A percentile compares a stretch with the other conserved stretches of the same genome.
Evolutionary conservation across 2,113 vertebrate genomes (phyloP).

Genomic region (Albula glossodonta): DNA sequence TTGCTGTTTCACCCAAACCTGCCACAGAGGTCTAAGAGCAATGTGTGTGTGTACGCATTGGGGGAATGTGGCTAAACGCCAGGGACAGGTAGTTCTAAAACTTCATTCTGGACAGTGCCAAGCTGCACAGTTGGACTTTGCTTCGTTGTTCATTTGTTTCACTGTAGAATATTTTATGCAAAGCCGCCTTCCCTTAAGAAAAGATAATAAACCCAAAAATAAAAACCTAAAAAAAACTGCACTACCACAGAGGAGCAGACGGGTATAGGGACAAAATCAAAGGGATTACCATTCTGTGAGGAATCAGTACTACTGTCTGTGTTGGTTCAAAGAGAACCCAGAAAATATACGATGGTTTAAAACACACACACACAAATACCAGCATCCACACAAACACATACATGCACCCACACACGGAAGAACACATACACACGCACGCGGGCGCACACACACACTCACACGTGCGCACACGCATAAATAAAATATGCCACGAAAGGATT

Average conservation of each 20-base stretch:
- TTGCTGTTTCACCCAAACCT: too few species aligned
- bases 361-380: background rate
- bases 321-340: background rate
- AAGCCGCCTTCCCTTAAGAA: background rate
- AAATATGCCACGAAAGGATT: background rate
- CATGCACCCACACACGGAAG: too few species aligned
- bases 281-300: conserved; percentile 13
- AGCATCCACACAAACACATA: background rate
- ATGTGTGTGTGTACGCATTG: too few species aligned
- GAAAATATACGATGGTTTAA: background rate
- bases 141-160: background rate
- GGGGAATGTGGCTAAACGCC: too few species aligned
- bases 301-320: background rate
- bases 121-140: background rate
- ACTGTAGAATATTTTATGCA: background rate
- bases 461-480: too few species aligned
- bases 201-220: background rate
- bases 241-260: background rate
- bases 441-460: too few species aligned
- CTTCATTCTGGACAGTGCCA: too few species aligned
- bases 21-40: too few species aligned
- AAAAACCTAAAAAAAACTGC: background rate
- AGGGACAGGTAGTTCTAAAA: background rate
- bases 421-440: background rate
- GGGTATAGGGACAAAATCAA: conserved; percentile 22